Percentiles rank a stretch among this genome's conserved stretches.
Conservation (phyloP, 2,797 vertebrate genomes). For the Threskiornis aethiopicus region DNA sequence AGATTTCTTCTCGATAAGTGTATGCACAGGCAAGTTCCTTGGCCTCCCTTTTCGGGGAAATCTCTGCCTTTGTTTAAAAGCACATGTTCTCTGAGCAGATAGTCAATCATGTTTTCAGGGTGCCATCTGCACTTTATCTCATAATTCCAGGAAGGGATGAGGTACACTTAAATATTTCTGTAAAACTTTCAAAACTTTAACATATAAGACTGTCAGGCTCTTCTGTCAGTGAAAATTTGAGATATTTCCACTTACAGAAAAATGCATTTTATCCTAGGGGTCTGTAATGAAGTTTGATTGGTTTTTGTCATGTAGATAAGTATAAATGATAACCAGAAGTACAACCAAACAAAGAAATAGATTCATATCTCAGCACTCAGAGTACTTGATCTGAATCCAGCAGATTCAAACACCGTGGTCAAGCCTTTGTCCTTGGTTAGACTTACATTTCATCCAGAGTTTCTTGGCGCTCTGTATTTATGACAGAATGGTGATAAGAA, state of each 20-base stretch:
- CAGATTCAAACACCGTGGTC: not conserved
- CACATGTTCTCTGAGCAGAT: not conserved
- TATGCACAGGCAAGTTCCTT: not conserved
- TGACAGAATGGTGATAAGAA: not conserved
- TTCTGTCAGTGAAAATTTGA: not conserved
- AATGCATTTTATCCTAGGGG: not conserved
- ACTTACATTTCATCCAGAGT: not conserved
- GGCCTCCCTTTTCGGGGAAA: not conserved
- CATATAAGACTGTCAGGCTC: not conserved
- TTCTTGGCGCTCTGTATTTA: not conserved
- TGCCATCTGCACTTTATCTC: not conserved
- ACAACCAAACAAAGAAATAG: not conserved
- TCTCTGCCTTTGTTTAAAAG: conserved; percentile 12
- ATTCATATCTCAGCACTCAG: not conserved
- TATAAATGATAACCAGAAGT: not conserved
- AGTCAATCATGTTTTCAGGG: not conserved
- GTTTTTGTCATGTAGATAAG: not conserved
- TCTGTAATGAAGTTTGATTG: not conserved
- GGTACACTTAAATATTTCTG: not conserved
- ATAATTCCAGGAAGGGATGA: not conserved
- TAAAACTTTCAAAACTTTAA: not conserved
- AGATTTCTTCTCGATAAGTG: not conserved
- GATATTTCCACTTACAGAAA: not conserved
- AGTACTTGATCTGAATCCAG: not conserved
- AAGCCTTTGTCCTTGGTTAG: not conserved